phyloP scores from a whole-genome alignment of 2,113 vertebrate species.

The Microcebus murinus region DNA sequence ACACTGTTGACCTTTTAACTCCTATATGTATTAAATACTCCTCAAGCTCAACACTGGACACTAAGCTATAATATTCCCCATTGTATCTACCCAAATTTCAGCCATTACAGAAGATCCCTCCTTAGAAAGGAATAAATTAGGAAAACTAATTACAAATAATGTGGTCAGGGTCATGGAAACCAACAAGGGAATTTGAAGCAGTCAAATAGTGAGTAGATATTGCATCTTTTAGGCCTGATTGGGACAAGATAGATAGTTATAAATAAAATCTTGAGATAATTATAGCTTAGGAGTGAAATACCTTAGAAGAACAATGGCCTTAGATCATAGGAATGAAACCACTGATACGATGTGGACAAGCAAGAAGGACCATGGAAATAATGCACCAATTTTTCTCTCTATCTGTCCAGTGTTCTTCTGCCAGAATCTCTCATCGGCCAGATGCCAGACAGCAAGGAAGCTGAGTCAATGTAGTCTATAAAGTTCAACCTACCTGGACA shows the following conservation, averaged over 20 bases:
- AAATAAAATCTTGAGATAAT: not conserved
- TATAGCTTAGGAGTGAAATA: not conserved
- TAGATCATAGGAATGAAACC: not conserved
- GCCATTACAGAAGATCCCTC: not conserved
- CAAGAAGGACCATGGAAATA: not conserved
- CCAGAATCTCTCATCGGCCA: not conserved
- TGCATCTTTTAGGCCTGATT: not conserved
- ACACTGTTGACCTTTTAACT: not conserved
- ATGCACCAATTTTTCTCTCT: not conserved
- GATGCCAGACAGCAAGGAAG: not conserved
- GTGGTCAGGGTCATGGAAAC: not conserved
- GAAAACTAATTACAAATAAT: not conserved
- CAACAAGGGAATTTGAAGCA: not conserved
- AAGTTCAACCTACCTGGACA: not conserved
- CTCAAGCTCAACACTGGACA: not conserved
- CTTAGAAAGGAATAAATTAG: not conserved
- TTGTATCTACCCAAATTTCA: not conserved
- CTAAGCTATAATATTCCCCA: not conserved
- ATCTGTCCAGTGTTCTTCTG: not conserved
- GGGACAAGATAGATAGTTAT: not conserved
- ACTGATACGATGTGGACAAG: not conserved
- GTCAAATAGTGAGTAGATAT: not conserved
- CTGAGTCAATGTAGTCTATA: not conserved
- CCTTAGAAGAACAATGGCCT: not conserved
- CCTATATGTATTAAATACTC: not conserved